Evolutionary conservation across 2,888 invertebrate genomes (phyloP).

Genomic region (Trisateles emortualis): DNA sequence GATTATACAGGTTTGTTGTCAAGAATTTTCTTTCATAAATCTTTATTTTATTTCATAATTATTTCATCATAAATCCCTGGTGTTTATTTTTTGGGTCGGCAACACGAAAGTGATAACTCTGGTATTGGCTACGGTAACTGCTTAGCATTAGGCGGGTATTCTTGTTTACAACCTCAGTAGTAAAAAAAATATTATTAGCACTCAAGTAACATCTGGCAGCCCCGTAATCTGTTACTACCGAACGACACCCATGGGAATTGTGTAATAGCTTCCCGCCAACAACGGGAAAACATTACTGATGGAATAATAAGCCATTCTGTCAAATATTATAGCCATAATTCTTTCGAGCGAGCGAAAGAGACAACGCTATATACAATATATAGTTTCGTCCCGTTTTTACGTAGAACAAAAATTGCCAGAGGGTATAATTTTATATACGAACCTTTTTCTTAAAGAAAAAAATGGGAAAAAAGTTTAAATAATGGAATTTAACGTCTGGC

Average conservation of each 20-base stretch:
- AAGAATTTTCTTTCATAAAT: too few relatives aligned
- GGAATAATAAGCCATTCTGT: slow-evolving; percentile 21
- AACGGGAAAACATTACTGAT: slow-evolving; percentile 32
- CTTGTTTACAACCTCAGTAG: too few relatives aligned
- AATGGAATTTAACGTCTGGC: slow-evolving; percentile 13
- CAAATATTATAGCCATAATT: slow-evolving; percentile 15
- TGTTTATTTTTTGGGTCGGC: too few relatives aligned
- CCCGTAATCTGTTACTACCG: background rate
- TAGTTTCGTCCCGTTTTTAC: slow-evolving; percentile 1
- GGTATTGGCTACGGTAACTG: too few relatives aligned
- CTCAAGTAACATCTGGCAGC: background rate
- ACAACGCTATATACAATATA: background rate
- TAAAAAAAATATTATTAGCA: background rate
- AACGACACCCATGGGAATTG: slow-evolving; percentile 20
- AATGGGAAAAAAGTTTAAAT: slow-evolving; percentile 18
- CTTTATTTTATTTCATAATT: too few relatives aligned
- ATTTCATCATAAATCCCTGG: too few relatives aligned
- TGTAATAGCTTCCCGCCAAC: slow-evolving; percentile 3
- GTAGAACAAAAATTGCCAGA: background rate
- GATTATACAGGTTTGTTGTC: too few relatives aligned
- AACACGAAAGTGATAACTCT: too few relatives aligned
- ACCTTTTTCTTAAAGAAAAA: slow-evolving; percentile 4
- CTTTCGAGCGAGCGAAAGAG: slow-evolving; percentile 10
- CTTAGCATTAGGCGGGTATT: too few relatives aligned
- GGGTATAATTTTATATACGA: background rate